phyloP scores from a whole-genome alignment of 2,888 invertebrate species.

The Cephus pulcher region DNA sequence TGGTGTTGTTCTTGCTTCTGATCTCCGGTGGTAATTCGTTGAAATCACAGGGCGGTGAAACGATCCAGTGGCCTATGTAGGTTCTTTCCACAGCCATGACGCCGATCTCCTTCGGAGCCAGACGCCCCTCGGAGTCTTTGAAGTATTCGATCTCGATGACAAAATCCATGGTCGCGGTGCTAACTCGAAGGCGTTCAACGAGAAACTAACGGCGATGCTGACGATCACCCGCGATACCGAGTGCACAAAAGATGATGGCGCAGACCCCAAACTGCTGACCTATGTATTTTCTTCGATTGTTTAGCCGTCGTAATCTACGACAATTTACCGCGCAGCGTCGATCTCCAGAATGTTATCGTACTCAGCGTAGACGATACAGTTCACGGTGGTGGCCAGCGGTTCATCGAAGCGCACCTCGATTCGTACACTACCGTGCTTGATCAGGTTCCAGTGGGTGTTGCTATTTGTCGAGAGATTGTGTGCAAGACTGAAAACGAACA shows the following conservation, averaged over 20 bases:
- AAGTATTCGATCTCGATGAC: conserved; percentile 16
- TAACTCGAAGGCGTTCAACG: no score
- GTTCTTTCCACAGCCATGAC: no score
- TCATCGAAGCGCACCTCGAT: conserved; percentile 39
- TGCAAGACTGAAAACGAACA: conserved; percentile 45
- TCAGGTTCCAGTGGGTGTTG: conserved; percentile 28
- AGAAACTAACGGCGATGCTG: no score
- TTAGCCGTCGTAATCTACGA: conserved; percentile 14
- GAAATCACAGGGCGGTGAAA: no score
- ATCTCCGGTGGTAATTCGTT: no score
- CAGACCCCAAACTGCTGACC: no score
- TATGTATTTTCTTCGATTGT: neutral
- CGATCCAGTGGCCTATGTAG: no score
- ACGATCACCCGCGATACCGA: no score
- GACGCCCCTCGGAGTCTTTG: neutral
- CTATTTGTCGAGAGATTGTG: conserved; percentile 39
- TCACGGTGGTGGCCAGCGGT: conserved; percentile 31
- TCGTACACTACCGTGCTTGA: conserved; percentile 36
- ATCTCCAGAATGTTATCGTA: conserved; percentile 49
- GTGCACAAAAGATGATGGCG: no score
- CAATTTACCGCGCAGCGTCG: conserved; percentile 32
- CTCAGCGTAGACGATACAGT: conserved; percentile 43
- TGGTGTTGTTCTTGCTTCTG: no score
- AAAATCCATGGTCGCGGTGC: neutral
- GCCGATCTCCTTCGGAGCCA: no score